Conservation (phyloP, 64 coral and sea anemone genomes). For the Acropora yongei region DNA sequence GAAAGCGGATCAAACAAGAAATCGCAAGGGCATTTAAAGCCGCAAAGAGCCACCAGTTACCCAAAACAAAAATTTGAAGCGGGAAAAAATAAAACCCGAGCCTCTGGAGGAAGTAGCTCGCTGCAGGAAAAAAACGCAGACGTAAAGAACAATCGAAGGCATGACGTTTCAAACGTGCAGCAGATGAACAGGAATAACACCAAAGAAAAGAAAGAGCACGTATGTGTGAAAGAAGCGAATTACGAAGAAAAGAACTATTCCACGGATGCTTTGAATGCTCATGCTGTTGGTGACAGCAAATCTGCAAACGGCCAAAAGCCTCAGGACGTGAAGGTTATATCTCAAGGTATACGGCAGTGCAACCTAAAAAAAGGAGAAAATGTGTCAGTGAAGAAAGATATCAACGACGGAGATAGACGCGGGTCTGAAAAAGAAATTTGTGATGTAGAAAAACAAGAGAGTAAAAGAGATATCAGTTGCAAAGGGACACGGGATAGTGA, state of each 20-base stretch:
- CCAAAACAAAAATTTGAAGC: neutral
- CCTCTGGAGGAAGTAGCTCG: conserved; percentile 13
- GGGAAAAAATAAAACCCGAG: neutral
- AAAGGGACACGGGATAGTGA: neutral
- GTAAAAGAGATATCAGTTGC: neutral
- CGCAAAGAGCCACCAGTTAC: conserved; percentile 8
- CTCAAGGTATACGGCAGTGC: conserved; percentile 1
- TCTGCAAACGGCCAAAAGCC: neutral
- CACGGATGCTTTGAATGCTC: neutral
- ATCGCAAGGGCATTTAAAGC: neutral
- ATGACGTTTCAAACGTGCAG: neutral
- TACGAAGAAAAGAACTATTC: conserved; percentile 8
- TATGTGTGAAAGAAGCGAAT: neutral
- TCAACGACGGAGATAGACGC: neutral
- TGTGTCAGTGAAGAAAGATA: neutral
- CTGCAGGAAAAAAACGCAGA: conserved; percentile 1
- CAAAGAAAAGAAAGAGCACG: neutral
- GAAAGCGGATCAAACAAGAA: neutral
- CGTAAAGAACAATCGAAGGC: neutral
- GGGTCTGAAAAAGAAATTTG: neutral
- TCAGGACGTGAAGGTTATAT: neutral
- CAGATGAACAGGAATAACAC: conserved; percentile 10
- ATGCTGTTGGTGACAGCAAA: neutral
- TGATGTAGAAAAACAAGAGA: neutral
- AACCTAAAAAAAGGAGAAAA: neutral